Base-by-base conservation (phyloP, 1,140 invertebrate species). In the Drosophila ficusphila region DNA sequence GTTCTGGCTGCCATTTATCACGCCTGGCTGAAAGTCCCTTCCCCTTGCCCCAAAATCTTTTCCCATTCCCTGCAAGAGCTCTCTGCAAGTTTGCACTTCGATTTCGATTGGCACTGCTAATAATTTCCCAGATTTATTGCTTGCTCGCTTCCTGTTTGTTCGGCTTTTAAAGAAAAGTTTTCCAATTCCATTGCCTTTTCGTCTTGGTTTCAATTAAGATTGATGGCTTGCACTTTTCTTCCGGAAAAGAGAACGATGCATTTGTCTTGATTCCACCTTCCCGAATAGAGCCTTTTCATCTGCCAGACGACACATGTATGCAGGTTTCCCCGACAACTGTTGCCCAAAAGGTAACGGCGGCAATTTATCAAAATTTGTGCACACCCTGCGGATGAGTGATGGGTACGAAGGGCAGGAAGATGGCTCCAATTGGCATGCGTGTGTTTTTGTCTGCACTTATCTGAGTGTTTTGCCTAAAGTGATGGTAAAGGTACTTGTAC, bases 321-420 rank as follows among this genome's bases (percentile, higher is more conserved):
- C 44, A 62, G 56, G 36, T 27, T 21, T 21, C 19, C 36, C 21
- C 8, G 1, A 4, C 27, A 51, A 3, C 48, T 39, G 7, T 54
- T 19, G 33, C 21, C 58, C 60, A 33, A 76, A 89, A 89, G 85
- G 85, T 89, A 89, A 77, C 52, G 31, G 56, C 58, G 60, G 85
- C 76, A 85, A 89, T 89, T 89, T 85, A 89, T 89, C 85, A 89
- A 89, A 89, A 89, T 89, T 85, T 89, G 57, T 72, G 62, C 48
- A 56, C 48, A 76, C 53, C 11, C 27, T 23, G 21, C 29, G 31
- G 36, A 41, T 44, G 48, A 46, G 39, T 42, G 62, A 23, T 25
- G 53, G 16, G 51, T 7, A 12, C 11, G 36, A 27, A 34, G 31
- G 19, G 36, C 25, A 69, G 41, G 68, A 41, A 47, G 52, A 41